These are phyloP conservation scores for Ammodytes dubius DNA, from an alignment of 2,113 vertebrate genomes.

Conservation along the genomic window DNA sequence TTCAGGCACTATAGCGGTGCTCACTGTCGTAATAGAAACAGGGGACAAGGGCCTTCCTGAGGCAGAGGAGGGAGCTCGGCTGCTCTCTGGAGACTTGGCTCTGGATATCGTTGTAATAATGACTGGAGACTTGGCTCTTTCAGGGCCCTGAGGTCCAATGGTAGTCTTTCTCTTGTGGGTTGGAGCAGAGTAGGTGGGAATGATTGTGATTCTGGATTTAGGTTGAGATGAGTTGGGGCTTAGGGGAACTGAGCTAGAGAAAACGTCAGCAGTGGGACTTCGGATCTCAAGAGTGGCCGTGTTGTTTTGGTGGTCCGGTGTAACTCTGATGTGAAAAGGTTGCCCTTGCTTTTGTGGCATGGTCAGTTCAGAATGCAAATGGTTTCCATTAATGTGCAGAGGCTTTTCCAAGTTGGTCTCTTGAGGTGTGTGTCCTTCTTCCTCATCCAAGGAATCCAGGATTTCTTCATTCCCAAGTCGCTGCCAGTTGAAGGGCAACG, in stretches of 20 bases:
- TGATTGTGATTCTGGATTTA: conserved; percentile 95
- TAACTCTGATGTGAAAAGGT: conserved; percentile 93
- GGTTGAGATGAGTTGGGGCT: conserved; percentile 91
- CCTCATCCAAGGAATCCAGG: conserved; percentile 98
- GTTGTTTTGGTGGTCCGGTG: conserved; percentile 93
- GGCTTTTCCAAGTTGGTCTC: conserved; percentile 84
- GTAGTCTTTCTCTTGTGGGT: conserved; percentile 84
- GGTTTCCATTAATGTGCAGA: conserved; percentile 76
- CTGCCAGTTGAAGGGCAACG: conserved; percentile 90
- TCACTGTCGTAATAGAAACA: conserved; percentile 92
- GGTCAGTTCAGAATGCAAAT: conserved; percentile 86
- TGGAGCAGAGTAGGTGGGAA: conserved; percentile 89
- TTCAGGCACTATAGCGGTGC: conserved; percentile 87
- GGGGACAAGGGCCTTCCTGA: conserved; percentile 89
- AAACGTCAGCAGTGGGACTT: conserved; percentile 89
- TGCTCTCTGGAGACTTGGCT: conserved; percentile 89
- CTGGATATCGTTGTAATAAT: conserved; percentile 95
- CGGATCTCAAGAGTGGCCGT: conserved; percentile 94
- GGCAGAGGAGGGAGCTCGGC: conserved; percentile 72
- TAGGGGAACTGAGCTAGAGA: conserved; percentile 89
- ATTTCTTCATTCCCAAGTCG: conserved; percentile 92
- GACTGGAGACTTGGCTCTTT: conserved; percentile 93
- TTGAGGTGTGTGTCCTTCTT: conserved; percentile 88
- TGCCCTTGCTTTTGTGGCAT: conserved; percentile 93
- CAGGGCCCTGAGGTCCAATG: conserved; percentile 82